phyloP scores from a whole-genome alignment of 2,888 invertebrate species.

The Dryadula phaetusa region DNA sequence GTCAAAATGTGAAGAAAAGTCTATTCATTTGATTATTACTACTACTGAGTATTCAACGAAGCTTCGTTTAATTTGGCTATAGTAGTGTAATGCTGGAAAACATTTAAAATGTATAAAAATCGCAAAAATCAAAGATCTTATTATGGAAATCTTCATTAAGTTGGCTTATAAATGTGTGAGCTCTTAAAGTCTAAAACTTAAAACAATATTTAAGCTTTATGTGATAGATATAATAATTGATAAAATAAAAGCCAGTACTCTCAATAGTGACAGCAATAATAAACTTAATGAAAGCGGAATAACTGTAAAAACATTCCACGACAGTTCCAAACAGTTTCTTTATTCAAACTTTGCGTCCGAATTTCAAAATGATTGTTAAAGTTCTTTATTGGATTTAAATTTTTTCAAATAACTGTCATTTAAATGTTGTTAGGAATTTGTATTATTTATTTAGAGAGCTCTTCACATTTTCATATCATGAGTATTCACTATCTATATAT shows the following conservation, averaged over 20 bases:
- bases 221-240: slow-evolving; percentile 16
- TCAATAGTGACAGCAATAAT: slow-evolving; percentile 42
- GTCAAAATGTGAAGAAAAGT: not conserved
- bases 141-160: slow-evolving; percentile 16
- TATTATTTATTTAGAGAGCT: slow-evolving; percentile 16
- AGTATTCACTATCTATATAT: not conserved
- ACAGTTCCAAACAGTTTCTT: slow-evolving; percentile 42
- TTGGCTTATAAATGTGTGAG: slow-evolving; percentile 19
- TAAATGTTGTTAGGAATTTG: slow-evolving; percentile 27
- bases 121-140: too few relatives aligned
- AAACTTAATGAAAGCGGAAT: slow-evolving; percentile 45
- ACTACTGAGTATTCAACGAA: not conserved
- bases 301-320: slow-evolving; percentile 47
- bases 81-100: not conserved
- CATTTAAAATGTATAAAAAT: too few relatives aligned
- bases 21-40: slow-evolving; percentile 10
- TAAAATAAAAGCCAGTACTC: slow-evolving; percentile 33
- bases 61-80: slow-evolving; percentile 1
- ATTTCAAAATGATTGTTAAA: slow-evolving; percentile 48
- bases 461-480: not conserved
- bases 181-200: too few relatives aligned
- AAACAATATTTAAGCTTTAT: slow-evolving; percentile 3
- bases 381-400: slow-evolving; percentile 38
- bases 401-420: slow-evolving; percentile 35
- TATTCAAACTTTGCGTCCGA: slow-evolving; percentile 46